These are phyloP conservation scores for Chrysochloris asiatica DNA, from an alignment of 2,113 vertebrate species.

Conservation along the genomic window DNA sequence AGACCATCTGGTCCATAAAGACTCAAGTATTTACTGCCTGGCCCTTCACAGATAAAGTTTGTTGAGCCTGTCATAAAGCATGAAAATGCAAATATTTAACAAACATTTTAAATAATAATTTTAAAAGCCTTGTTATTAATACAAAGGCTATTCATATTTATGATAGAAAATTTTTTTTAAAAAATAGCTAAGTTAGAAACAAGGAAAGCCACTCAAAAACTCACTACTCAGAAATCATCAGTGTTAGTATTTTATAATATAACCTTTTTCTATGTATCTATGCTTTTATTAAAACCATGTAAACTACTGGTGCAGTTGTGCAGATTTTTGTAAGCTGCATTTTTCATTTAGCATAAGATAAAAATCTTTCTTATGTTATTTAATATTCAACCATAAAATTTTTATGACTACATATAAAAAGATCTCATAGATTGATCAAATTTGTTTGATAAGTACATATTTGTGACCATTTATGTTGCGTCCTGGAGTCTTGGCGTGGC, in stretches of 20 bases:
- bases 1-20: rapidly evolving
- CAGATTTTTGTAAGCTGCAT: neutral
- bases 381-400: neutral
- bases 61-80: neutral
- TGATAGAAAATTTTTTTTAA: neutral
- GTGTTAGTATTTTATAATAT: no score
- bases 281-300: neutral
- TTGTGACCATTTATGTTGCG: no score
- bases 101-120: neutral
- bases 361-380: neutral
- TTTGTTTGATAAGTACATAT: neutral
- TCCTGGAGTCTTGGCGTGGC: no score
- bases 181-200: neutral
- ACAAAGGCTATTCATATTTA: no score
- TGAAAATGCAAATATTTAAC: neutral
- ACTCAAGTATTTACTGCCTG: rapidly evolving
- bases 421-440: no score
- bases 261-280: neutral
- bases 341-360: neutral
- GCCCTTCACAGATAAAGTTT: neutral
- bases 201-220: neutral
- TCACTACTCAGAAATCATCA: neutral
- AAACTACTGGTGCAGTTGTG: no score
- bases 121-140: neutral
- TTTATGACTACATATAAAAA: neutral